Evolutionary conservation across 2,797 vertebrate species (phyloP), one percentile per base, ranked within the genome.

Genomic region (Hydrolagus colliei): DNA sequence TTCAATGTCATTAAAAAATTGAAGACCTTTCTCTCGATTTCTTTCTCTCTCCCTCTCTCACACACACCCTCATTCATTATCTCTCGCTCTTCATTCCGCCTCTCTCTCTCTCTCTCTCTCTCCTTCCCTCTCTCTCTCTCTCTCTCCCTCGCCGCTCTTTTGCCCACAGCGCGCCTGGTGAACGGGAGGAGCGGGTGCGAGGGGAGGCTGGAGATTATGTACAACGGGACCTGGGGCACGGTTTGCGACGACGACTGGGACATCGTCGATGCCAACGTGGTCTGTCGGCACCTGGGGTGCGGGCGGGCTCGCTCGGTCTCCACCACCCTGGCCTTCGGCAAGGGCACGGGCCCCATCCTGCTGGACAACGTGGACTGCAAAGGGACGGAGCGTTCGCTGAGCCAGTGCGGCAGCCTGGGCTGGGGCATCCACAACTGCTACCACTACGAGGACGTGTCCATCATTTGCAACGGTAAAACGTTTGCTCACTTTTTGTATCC

Each of bases 371-470:
- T 99, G 91, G 95, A 97, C 91, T 99, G 98, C 92, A 93, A 87
- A 2, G 98, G 97, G 12, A 88, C 88, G 65, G 98, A 99, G 90
- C 87, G 86, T 0, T 91, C 96, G 6, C 89, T 99, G 79, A 94
- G 96, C 61, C 93, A 97, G 87, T 99, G 97, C 72, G 90, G 91
- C 85, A 98, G 93, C 92, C 95, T 94, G 0, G 97, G 96, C 86
- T 99, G 97, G 98, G 96, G 96, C 4, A 85, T 98, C 89, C 97
- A 98, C 92, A 99, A 99, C 93, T 99, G 97, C 89, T 98, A 98
- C 92, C 98, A 99, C 94, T 98, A 97, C 0, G 98, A 99, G 90
- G 98, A 99, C 0, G 97, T 98, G 90, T 96, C 94, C 0, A 93
- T 99, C 20, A 91, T 92, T 65, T 99, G 98, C 88, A 94, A 92